A percentile compares a stretch with the other conserved stretches of the same genome.
Conservation (phyloP, 2,797 vertebrate species). For the Monodelphis domestica region DNA sequence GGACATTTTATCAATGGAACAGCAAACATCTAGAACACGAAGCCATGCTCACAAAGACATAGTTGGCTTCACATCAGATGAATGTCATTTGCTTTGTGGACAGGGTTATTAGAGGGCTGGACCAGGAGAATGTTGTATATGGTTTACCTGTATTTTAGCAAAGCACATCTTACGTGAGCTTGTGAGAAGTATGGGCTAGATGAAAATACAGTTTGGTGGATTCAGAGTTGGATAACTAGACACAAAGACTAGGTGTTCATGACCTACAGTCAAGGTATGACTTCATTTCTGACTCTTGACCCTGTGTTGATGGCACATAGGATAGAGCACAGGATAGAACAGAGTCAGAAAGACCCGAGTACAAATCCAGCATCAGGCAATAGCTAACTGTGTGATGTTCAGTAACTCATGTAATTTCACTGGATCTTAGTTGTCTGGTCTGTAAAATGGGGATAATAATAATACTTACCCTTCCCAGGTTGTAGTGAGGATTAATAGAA, state of each 20-base stretch:
- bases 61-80: too few relatives aligned
- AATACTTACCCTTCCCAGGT: background rate
- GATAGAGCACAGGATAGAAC: background rate
- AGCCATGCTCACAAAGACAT: too few relatives aligned
- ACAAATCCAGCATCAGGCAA: background rate
- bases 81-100: too few relatives aligned
- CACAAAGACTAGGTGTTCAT: too few relatives aligned
- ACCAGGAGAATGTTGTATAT: background rate
- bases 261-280: too few relatives aligned
- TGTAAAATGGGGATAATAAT: background rate
- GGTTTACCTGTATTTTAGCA: background rate
- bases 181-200: background rate
- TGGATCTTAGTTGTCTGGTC: background rate
- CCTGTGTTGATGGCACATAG: background rate
- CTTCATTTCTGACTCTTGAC: too few relatives aligned
- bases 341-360: background rate
- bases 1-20: too few relatives aligned
- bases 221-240: too few relatives aligned
- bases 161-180: background rate
- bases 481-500: background rate
- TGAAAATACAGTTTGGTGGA: too few relatives aligned
- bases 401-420: too few relatives aligned
- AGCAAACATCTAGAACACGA: too few relatives aligned
- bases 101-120: background rate
- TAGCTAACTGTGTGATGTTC: too few relatives aligned